These are phyloP conservation scores for Cavia porcellus DNA, from an alignment of 2,113 vertebrate genomes.

Conservation along the genomic window DNA sequence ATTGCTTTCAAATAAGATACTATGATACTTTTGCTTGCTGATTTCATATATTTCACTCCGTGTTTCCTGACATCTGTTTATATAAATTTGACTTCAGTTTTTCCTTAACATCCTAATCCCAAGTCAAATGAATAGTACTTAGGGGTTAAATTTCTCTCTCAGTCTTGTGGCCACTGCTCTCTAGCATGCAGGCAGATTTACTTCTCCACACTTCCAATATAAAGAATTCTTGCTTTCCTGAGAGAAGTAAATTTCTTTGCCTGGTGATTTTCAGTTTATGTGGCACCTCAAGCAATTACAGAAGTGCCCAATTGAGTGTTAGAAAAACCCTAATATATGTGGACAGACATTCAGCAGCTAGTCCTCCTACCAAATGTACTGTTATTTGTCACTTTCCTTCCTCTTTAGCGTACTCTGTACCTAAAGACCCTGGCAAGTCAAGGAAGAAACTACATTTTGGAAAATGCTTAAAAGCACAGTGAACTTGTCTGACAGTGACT, in stretches of 20 bases:
- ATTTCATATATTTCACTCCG: background rate
- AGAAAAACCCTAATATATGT: background rate
- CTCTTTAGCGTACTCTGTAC: background rate
- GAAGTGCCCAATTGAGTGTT: background rate
- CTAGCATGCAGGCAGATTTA: background rate
- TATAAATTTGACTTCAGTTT: background rate
- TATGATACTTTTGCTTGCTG: background rate
- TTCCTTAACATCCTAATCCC: background rate
- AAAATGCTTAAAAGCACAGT: background rate
- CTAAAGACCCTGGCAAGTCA: background rate
- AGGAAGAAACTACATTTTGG: background rate
- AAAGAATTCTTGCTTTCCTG: background rate
- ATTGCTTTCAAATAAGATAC: background rate
- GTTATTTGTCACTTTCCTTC: background rate
- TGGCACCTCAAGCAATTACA: constrained; percentile 12
- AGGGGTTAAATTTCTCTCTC: background rate
- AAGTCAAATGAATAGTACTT: background rate
- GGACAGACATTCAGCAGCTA: background rate
- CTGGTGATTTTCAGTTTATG: constrained; percentile 27
- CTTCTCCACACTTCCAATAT: background rate
- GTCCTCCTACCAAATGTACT: background rate
- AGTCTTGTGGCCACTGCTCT: background rate
- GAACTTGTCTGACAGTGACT: background rate
- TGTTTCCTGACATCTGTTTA: background rate
- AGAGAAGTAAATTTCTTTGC: background rate